Evolutionary conservation across 2,113 vertebrate genomes (phyloP), one percentile per base, ranked within the genome.

Genomic region (Larimichthys polyactis): DNA sequence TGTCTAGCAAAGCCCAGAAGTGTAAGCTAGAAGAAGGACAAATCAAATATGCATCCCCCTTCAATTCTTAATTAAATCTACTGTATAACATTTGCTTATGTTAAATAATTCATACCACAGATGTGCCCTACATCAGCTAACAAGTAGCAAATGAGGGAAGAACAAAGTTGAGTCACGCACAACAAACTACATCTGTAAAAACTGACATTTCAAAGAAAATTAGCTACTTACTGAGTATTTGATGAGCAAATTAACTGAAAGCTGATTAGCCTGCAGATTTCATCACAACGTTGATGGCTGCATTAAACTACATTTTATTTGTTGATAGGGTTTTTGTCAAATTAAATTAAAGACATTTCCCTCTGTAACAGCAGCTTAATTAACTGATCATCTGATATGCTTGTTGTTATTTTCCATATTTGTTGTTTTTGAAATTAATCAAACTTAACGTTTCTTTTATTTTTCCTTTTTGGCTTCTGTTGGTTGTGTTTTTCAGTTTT

Each of bases 61-160:
- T 68, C 60, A 60, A 66, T 78, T 51, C 55, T 83, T 75, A 78
- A 81, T 78, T 78, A 75, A 79, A 67, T 82, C 46, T 57, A 69
- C 64, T 73, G 54, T 73, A 16, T 36, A 79, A 79, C 81, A 71
- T 90, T 84, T 74, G 43, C 48, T 62, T 48, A 0, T 77, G 75
- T 63, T 88, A 58, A 88, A 86, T 82, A 73, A 71, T 82, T 77
- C 46, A 49, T 29, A 68, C 72, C 27, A 58, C 68, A 40, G 36
- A 43, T 75, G 71, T 60, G 49, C 15, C 32, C 29, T 52, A 64
- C 62, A 75, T 79, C 49, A 58, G 71, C 52, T 43, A 58, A 84
- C 46, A 71, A 54, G 68, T n/a, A 59, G 48, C 54, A 76, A 71
- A 81, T 29, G 58, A 22, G 20, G 51, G 64, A 57, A 46, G 20